Percentiles rank a stretch among this genome's conserved stretches.
Evolutionary conservation across 2,797 vertebrate species (phyloP).

Genomic region (Lacerta viridis): DNA sequence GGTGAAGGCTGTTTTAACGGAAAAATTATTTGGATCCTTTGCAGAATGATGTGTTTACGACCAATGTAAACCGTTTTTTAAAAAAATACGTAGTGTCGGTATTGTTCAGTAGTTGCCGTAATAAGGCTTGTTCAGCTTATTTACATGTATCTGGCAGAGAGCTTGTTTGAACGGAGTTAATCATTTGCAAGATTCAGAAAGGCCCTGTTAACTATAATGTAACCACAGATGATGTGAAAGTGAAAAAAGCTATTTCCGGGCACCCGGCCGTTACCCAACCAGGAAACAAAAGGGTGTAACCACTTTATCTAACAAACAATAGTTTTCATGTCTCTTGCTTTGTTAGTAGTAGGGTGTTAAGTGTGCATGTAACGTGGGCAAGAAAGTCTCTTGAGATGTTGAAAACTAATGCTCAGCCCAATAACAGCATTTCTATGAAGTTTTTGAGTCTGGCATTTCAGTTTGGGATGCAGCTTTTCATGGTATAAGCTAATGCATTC

Average conservation of each 20-base stretch:
- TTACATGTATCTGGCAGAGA: slow-evolving; percentile 31
- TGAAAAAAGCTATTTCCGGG: slow-evolving; percentile 60
- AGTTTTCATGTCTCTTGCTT: slow-evolving; percentile 48
- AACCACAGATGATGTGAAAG: slow-evolving; percentile 51
- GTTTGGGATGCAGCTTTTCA: neutral
- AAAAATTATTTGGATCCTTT: slow-evolving; percentile 1
- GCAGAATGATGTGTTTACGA: slow-evolving; percentile 6
- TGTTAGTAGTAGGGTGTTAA: slow-evolving; percentile 50
- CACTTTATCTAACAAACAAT: slow-evolving; percentile 57
- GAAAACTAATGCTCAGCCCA: neutral
- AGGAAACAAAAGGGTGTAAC: slow-evolving; percentile 75
- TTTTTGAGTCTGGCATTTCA: neutral
- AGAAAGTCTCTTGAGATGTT: neutral
- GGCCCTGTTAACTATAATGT: slow-evolving; percentile 16
- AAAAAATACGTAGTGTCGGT: neutral
- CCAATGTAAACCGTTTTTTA: neutral
- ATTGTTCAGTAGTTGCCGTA: neutral
- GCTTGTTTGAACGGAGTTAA: slow-evolving; percentile 33
- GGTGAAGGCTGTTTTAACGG: neutral
- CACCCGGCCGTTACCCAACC: slow-evolving; percentile 48
- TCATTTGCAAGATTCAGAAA: slow-evolving; percentile 23
- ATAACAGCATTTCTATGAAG: neutral
- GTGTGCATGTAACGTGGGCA: neutral
- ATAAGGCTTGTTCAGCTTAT: slow-evolving; percentile 22
- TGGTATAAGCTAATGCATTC: neutral